phyloP scores from a whole-genome alignment of 2,888 invertebrate species.

The Chymomyza amoena region DNA sequence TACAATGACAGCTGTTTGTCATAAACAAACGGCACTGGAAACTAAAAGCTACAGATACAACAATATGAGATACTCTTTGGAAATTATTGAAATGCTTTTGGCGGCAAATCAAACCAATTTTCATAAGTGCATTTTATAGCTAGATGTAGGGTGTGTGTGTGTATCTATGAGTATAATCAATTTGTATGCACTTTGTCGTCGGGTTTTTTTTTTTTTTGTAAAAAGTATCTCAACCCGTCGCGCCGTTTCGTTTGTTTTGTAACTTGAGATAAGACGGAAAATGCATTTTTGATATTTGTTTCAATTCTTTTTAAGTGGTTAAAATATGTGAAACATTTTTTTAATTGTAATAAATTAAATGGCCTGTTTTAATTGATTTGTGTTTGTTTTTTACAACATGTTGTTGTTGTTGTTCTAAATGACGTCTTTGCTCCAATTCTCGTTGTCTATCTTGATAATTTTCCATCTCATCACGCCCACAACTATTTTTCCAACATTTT shows the following conservation, averaged over 20 bases:
- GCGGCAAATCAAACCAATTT: slow-evolving; percentile 42
- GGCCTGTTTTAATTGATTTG: slow-evolving; percentile 34
- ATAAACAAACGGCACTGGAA: slow-evolving; percentile 30
- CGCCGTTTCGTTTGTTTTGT: slow-evolving; percentile 38
- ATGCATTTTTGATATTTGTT: not conserved
- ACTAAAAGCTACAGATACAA: not conserved
- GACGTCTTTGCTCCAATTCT: not conserved
- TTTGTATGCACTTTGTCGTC: slow-evolving; percentile 42
- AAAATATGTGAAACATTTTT: slow-evolving; percentile 46
- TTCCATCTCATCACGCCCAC: slow-evolving; percentile 19
- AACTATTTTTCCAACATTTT: not conserved
- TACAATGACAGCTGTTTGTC: slow-evolving; percentile 47
- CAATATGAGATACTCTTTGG: not conserved
- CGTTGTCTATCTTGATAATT: slow-evolving; percentile 16
- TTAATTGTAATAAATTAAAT: slow-evolving; percentile 43
- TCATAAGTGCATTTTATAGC: slow-evolving; percentile 46
- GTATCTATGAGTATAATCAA: not conserved
- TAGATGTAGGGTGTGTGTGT: slow-evolving; percentile 7
- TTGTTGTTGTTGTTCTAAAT: slow-evolving; percentile 5
- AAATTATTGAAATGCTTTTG: slow-evolving; percentile 48
- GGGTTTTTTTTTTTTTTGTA: slow-evolving; percentile 15
- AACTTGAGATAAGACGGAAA: slow-evolving; percentile 41
- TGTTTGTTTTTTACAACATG: not conserved
- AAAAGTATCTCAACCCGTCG: slow-evolving; percentile 24
- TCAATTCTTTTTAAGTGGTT: slow-evolving; percentile 29